Percentiles rank a stretch among this genome's conserved stretches.
These are phyloP conservation scores for Morpho achilles DNA, from an alignment of 2,888 invertebrate genomes.

Conservation along the genomic window DNA sequence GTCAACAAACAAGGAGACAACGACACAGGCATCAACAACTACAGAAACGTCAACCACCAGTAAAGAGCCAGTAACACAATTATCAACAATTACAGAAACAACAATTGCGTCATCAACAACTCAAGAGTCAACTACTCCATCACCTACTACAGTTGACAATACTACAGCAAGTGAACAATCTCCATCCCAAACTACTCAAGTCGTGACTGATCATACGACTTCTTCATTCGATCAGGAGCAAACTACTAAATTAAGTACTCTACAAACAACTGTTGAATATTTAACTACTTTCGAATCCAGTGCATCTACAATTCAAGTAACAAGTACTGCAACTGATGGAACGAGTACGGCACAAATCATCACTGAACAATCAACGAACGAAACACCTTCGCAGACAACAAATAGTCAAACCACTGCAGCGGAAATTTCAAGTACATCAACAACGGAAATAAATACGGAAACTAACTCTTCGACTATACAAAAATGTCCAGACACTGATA, in stretches of 20 bases:
- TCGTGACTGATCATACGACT: constrained; percentile 20
- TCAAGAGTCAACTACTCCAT: constrained; percentile 16
- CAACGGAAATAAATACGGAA: constrained; percentile 37
- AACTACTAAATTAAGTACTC: constrained; percentile 32
- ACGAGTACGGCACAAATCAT: constrained; percentile 19
- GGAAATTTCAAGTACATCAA: constrained; percentile 24
- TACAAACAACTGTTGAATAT: constrained; percentile 13
- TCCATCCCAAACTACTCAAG: constrained; percentile 31
- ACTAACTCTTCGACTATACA: constrained; percentile 38
- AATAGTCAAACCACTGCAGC: constrained; percentile 28
- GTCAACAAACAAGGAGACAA: constrained; percentile 32
- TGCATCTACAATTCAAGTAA: constrained; percentile 28
- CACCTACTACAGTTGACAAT: constrained; percentile 26
- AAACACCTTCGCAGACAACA: constrained; percentile 33
- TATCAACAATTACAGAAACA: constrained; percentile 34
- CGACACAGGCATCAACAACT: constrained; percentile 14
- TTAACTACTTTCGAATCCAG: constrained; percentile 28
- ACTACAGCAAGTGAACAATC: constrained; percentile 31
- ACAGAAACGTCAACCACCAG: constrained; percentile 22
- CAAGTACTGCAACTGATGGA: constrained; percentile 15
- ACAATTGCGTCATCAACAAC: constrained; percentile 14
- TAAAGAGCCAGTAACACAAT: constrained; percentile 27
- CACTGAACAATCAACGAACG: constrained; percentile 31
- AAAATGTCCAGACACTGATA: constrained; percentile 79
- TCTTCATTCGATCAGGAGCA: constrained; percentile 13